Evolutionary conservation across 2,888 invertebrate species (phyloP), one percentile per base, ranked within the genome.

Genomic region (Netelia virgata): DNA sequence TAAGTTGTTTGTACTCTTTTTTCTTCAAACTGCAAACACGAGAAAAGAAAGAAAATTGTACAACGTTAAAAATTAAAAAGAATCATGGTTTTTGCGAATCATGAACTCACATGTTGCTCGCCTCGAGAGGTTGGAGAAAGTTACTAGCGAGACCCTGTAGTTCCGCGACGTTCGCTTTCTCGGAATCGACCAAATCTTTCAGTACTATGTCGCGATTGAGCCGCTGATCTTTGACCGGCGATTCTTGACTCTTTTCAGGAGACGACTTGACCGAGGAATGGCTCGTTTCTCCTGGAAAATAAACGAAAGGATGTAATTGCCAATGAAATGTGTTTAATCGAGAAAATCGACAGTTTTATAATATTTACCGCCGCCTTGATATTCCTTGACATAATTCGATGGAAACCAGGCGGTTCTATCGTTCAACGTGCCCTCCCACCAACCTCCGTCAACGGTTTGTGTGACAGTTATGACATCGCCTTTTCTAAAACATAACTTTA

Each of bases 391-490:
- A 95, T 99, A 99, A 94, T 99, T 99, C 92, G 98, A 98, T 85
- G 99, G 99, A 95, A 99, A 99, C 99, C 99, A 99, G 91, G 99
- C 99, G 86, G 99, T 99, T 93, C 97, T 97, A 89, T 98, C 98
- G 84, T 97, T 96, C 69, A 99, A 94, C 9, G 99, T 99, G 14
- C 99, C 99, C 95, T 99, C 99, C 99, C 99, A 99, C 99, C 99
- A 99, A 61, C 99, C 99, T 76, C 99, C 99, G 91, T 99, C 99
- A 91, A 98, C 97, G 82, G 96, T 96, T 94, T 99, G 99, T 47
- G 99, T 99, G 80, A 99, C 97, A 53, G 98, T 98, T 89, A 99
- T 99, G 88, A 99, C 95, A 94, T 99, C 99, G 75, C 98, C 98
- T 94, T 99, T 99, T 90, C 97, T 97, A 94, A 99, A 98, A 93